Conservation (phyloP, 2,113 vertebrate genomes). For the Odocoileus virginianus region DNA sequence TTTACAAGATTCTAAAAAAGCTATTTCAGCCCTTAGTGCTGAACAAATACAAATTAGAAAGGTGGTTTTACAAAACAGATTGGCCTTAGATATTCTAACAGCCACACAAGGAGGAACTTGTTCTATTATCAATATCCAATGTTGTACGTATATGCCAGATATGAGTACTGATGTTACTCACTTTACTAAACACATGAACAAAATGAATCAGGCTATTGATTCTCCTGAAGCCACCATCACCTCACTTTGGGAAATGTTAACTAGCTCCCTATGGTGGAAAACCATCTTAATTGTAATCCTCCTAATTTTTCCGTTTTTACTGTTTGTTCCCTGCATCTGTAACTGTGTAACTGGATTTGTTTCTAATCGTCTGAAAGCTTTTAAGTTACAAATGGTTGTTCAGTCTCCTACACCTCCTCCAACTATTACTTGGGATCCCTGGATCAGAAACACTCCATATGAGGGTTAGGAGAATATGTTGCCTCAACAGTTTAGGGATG, state of each 20-base stretch:
- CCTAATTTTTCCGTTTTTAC: not conserved
- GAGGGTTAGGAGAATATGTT: not conserved
- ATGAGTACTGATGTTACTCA: not conserved
- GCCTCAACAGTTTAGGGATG: not conserved
- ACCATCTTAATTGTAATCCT: not conserved
- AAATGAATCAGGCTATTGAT: not conserved
- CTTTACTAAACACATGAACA: not conserved
- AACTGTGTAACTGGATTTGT: not conserved
- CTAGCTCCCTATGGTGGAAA: not conserved
- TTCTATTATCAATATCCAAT: not conserved
- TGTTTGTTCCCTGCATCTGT: not conserved
- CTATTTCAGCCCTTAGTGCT: not conserved
- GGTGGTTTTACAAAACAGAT: not conserved
- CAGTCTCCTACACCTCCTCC: not conserved
- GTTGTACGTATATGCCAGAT: not conserved
- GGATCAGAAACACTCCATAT: not conserved
- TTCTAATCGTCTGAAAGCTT: not conserved
- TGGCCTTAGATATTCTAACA: not conserved
- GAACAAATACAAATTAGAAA: not conserved
- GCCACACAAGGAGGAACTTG: not conserved
- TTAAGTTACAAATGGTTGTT: not conserved
- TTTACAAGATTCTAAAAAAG: not conserved
- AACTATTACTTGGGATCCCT: not conserved
- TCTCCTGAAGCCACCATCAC: not conserved
- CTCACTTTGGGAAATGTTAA: not conserved